Percentiles rank a stretch among this genome's conserved stretches.
phyloP scores from a whole-genome alignment of 2,797 vertebrate species.

The Oceanodroma leucorhoa region DNA sequence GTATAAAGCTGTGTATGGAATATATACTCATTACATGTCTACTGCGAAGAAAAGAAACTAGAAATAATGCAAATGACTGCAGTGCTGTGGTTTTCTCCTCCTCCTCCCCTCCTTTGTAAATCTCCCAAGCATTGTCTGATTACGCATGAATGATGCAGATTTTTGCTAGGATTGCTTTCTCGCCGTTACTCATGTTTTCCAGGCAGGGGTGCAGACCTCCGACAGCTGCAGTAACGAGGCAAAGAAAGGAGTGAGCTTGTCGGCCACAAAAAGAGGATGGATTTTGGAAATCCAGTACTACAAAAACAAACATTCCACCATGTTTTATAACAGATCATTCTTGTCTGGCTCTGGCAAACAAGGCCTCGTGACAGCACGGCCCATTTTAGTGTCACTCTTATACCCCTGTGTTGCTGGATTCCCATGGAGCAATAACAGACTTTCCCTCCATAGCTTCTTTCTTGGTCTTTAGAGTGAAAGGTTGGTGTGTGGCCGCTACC shows the following conservation, averaged over 20 bases:
- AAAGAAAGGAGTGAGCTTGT: slow-evolving; percentile 22
- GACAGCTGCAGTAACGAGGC: neutral
- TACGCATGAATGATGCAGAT: neutral
- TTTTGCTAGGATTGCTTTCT: slow-evolving; percentile 7
- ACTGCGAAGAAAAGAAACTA: neutral
- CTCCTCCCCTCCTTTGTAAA: neutral
- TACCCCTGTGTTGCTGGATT: neutral
- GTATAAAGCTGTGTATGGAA: neutral
- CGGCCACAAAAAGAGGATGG: neutral
- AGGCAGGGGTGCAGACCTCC: slow-evolving; percentile 51
- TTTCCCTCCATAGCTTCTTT: neutral
- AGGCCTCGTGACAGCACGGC: neutral
- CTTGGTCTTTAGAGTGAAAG: neutral
- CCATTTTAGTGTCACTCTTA: neutral
- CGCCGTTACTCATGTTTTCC: slow-evolving; percentile 12
- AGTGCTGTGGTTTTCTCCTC: neutral
- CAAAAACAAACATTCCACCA: slow-evolving; percentile 7
- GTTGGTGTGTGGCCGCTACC: neutral
- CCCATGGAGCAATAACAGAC: neutral
- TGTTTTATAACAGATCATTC: neutral
- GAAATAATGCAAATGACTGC: neutral
- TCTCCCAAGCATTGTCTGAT: slow-evolving; percentile 6
- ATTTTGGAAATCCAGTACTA: slow-evolving; percentile 37
- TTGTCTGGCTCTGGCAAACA: neutral
- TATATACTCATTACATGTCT: fast-evolving